A percentile compares a stretch with the other conserved stretches of the same genome.
phyloP scores from a whole-genome alignment of 2,113 vertebrate species.

The Leucosticte australis region DNA sequence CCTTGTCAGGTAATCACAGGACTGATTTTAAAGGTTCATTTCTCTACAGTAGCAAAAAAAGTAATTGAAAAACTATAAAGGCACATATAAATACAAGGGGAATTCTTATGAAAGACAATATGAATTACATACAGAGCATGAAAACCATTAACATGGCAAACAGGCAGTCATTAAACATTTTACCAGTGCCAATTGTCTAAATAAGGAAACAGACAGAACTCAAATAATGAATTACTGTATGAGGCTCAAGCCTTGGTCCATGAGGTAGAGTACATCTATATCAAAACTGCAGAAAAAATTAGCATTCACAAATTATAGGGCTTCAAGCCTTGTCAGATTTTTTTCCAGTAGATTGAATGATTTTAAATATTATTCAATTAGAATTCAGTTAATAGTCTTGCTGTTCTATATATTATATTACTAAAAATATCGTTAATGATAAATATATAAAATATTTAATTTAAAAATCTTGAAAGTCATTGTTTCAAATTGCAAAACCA shows the following conservation, averaged over 20 bases:
- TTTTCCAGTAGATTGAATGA: not conserved
- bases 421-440: not conserved
- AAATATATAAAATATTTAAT: not conserved
- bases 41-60: not conserved
- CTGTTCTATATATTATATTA: not conserved
- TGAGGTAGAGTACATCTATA: not conserved
- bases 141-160: not conserved
- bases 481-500: not conserved
- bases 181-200: not conserved
- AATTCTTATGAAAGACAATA: not conserved
- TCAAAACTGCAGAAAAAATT: not conserved
- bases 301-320: not conserved
- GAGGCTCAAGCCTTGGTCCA: not conserved
- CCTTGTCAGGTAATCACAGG: not conserved
- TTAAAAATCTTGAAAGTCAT: not conserved
- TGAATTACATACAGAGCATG: not conserved
- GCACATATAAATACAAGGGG: not conserved
- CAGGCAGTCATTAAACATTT: not conserved
- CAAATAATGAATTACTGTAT: not conserved
- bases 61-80: not conserved
- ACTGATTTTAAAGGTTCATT: not conserved
- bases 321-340: not conserved
- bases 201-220: not conserved
- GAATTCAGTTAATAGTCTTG: not conserved
- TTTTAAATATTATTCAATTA: not conserved